phyloP scores from a whole-genome alignment of 2,888 invertebrate species.

The Xestia sexstrigata region DNA sequence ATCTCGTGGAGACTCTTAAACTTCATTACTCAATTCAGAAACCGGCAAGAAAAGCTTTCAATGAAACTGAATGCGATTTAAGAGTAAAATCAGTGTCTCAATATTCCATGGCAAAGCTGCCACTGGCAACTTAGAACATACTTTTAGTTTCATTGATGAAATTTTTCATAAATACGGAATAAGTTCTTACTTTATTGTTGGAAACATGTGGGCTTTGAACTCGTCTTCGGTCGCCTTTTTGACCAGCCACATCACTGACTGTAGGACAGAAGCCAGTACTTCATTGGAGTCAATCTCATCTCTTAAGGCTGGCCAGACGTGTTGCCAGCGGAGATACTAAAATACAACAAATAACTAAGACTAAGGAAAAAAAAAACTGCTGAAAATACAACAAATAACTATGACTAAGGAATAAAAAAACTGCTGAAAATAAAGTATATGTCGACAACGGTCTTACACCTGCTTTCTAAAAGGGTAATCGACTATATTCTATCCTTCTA shows the following conservation, averaged over 20 bases:
- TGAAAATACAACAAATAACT: conserved; percentile 3
- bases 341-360: conserved; percentile 64
- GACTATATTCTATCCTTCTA: not conserved
- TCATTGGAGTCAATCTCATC: conserved; percentile 96
- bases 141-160: not conserved
- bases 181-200: conserved; percentile 94
- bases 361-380: not conserved
- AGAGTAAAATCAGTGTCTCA: not conserved
- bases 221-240: conserved; percentile 95
- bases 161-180: not conserved
- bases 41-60: not conserved
- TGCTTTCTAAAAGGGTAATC: not conserved
- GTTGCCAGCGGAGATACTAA: conserved; percentile 98
- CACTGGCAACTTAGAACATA: not conserved
- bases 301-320: conserved; percentile 97
- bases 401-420: not conserved
- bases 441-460: not conserved
- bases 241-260: conserved; percentile 95
- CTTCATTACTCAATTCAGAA: not conserved
- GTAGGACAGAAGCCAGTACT: conserved; percentile 95
- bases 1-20: too few relatives aligned
- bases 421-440: not conserved
- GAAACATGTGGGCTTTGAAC: conserved; percentile 95
- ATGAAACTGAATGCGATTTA: not conserved
- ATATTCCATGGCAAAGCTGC: not conserved